Conservation (phyloP, 2,888 invertebrate genomes). For the Arge pagana region DNA sequence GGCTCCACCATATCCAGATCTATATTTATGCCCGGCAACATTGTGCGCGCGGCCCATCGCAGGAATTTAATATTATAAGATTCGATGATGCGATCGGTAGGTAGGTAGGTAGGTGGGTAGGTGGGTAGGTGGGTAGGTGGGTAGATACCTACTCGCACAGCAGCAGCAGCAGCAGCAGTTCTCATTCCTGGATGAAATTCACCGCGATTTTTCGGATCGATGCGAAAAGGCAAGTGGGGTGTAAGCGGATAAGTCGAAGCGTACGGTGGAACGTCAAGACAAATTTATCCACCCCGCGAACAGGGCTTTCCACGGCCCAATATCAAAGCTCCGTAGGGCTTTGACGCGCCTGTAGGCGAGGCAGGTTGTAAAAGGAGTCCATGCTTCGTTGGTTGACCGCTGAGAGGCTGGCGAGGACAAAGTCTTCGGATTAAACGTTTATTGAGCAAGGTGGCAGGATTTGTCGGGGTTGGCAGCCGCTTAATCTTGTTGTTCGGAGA, state of each 20-base stretch:
- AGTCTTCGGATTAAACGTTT: conserved; percentile 4
- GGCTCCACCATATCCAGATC: conserved; percentile 11
- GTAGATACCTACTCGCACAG: no score
- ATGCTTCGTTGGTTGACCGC: background rate
- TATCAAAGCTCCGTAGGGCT: background rate
- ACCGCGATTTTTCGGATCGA: background rate
- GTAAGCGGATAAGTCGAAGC: no score
- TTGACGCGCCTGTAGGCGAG: background rate
- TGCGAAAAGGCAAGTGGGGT: no score
- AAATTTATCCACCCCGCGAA: no score
- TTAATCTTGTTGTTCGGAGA: no score
- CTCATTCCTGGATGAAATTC: background rate
- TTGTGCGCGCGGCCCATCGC: conserved; percentile 38
- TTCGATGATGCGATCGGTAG: conserved; percentile 36
- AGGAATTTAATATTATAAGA: conserved; percentile 46
- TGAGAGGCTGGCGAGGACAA: background rate
- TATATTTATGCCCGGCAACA: conserved; percentile 33
- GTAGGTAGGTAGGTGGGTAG: no score
- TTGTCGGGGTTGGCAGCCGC: background rate
- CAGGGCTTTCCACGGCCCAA: no score
- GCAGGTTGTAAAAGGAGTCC: conserved; percentile 2
- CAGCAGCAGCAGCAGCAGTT: no score
- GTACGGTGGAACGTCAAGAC: no score
- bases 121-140: no score
- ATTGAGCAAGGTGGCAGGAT: conserved; percentile 6